Evolutionary conservation across 1,140 invertebrate genomes (phyloP).

Genomic region (Aphaenogaster floridana): DNA sequence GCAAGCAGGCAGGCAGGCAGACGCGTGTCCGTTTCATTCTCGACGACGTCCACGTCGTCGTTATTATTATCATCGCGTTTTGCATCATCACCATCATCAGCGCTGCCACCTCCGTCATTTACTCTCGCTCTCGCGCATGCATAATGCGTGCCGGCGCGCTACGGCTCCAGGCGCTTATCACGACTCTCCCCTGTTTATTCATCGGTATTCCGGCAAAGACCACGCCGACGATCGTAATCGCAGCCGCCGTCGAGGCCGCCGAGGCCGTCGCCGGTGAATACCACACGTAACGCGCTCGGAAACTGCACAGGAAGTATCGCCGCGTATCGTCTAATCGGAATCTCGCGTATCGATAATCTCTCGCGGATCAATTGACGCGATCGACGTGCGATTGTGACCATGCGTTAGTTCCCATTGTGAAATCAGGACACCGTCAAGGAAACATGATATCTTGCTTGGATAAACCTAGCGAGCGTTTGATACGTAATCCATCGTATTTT

Average conservation of each 20-base stretch:
- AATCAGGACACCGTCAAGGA: conserved; percentile 15
- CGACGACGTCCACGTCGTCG: conserved; percentile 72
- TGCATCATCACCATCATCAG: conserved; percentile 77
- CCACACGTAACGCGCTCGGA: conserved; percentile 44
- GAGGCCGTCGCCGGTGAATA: conserved; percentile 17
- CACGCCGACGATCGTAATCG: conserved; percentile 59
- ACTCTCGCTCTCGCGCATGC: conserved; percentile 72
- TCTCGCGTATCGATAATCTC: conserved; percentile 18
- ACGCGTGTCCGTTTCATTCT: conserved; percentile 74
- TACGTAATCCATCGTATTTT: neutral
- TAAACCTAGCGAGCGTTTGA: neutral
- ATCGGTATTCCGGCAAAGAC: conserved; percentile 70
- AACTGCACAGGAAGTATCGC: conserved; percentile 49
- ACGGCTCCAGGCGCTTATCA: conserved; percentile 74
- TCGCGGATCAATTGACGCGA: conserved; percentile 32
- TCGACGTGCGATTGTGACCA: conserved; percentile 20
- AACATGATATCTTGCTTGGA: too few species aligned
- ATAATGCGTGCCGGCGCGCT: conserved; percentile 64
- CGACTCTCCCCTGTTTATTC: conserved; percentile 75
- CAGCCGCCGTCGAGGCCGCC: conserved; percentile 45
- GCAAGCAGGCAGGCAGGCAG: conserved; percentile 58
- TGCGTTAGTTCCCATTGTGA: conserved; percentile 14
- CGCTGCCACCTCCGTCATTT: conserved; percentile 77
- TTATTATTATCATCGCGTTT: conserved; percentile 77
- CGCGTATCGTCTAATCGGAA: conserved; percentile 19